Evolutionary conservation across 2,113 vertebrate species (phyloP).

Genomic region (Herpailurus yagouaroundi): DNA sequence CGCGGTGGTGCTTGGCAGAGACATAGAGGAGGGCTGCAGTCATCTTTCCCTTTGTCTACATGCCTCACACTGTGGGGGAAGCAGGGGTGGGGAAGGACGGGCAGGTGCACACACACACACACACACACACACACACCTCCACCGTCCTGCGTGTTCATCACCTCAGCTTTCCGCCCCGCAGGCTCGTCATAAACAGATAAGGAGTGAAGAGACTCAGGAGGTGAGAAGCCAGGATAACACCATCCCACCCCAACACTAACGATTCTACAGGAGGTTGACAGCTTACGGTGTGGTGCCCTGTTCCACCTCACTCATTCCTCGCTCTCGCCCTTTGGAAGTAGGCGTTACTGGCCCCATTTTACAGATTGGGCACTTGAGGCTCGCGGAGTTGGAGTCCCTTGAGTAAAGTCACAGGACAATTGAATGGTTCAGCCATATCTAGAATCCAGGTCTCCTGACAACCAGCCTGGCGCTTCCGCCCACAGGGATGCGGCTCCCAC

Average conservation of each 20-base stretch:
- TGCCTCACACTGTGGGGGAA: background rate
- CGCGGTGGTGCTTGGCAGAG: background rate
- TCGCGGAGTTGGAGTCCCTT: background rate
- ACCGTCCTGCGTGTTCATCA: background rate
- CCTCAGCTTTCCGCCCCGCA: background rate
- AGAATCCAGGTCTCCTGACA: background rate
- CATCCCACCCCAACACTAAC: background rate
- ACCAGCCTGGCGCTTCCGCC: too few species aligned
- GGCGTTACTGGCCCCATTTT: background rate
- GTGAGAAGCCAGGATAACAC: background rate
- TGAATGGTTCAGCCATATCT: background rate
- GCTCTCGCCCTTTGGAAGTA: background rate
- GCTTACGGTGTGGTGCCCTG: rapidly evolving
- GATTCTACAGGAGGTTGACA: rapidly evolving
- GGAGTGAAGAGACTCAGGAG: background rate
- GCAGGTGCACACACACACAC: background rate
- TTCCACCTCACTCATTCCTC: rapidly evolving
- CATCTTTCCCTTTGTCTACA: background rate
- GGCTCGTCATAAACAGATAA: constrained; percentile 21
- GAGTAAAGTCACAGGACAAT: background rate
- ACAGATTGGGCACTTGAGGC: background rate
- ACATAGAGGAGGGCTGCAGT: background rate
- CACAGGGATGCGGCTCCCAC: background rate
- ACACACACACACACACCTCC: background rate
- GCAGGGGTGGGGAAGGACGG: background rate